phyloP scores from a whole-genome alignment of 2,113 vertebrate genomes.

The Machaerirhynchus nigripectus region DNA sequence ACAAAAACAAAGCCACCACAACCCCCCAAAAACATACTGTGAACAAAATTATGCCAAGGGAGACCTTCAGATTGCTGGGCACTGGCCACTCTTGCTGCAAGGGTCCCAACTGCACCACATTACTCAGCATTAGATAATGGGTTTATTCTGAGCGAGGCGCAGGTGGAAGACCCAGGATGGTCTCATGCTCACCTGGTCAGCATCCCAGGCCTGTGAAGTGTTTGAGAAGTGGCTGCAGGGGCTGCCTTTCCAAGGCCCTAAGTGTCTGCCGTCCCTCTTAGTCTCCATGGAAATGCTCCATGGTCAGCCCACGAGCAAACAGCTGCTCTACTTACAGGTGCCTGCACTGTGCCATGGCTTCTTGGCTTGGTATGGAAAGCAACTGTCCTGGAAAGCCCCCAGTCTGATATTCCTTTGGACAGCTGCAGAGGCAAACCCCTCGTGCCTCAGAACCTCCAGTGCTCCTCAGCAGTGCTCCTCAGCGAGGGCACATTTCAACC shows the following conservation, averaged over 20 bases:
- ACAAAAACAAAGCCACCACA: background rate
- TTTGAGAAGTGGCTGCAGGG: background rate
- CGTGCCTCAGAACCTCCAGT: background rate
- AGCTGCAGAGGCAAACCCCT: background rate
- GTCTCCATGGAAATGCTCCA: background rate
- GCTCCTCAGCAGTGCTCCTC: background rate
- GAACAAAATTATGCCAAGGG: background rate
- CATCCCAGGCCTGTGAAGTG: background rate
- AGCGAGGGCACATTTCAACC: background rate
- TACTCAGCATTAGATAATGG: background rate
- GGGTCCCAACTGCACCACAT: rapidly evolving
- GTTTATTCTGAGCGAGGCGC: rapidly evolving
- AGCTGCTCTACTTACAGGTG: background rate
- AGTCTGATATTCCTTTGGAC: background rate
- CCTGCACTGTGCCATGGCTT: rapidly evolving
- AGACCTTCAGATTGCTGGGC: background rate
- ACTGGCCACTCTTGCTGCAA: background rate
- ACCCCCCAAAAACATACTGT: background rate
- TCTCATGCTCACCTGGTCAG: background rate
- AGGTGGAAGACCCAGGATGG: background rate
- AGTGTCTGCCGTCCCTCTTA: background rate
- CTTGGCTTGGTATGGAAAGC: background rate
- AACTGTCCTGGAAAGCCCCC: background rate
- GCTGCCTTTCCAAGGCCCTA: background rate
- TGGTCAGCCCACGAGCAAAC: background rate